Evolutionary conservation across 2,888 invertebrate genomes (phyloP).

Genomic region (Caenorhabditis drosophilae): DNA sequence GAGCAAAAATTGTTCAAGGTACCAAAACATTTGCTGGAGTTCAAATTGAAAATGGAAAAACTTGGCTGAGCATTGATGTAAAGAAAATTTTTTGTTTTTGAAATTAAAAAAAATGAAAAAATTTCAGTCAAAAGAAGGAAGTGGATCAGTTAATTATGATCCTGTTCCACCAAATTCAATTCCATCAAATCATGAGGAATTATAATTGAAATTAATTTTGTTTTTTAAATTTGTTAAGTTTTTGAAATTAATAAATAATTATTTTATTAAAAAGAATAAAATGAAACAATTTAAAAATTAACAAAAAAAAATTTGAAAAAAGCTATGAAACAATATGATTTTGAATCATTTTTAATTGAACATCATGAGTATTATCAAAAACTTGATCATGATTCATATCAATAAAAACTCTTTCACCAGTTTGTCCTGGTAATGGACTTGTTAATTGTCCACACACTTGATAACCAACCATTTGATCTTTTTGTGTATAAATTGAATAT

Average conservation of each 20-base stretch:
- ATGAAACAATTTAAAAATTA: neutral
- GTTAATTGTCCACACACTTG: conserved; percentile 56
- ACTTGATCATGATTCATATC: conserved; percentile 62
- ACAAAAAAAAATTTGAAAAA: conserved; percentile 2
- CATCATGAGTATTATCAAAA: conserved; percentile 61
- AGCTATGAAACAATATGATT: conserved; percentile 51
- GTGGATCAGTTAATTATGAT: conserved; percentile 29
- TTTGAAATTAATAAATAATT: neutral
- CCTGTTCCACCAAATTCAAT: conserved; percentile 23
- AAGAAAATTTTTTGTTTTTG: conserved; percentile 6
- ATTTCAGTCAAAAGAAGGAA: conserved; percentile 34
- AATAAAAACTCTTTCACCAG: conserved; percentile 60
- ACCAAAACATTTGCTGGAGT: conserved; percentile 45
- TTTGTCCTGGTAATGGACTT: conserved; percentile 57
- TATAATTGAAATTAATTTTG: neutral
- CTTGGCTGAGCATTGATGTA: conserved; percentile 47
- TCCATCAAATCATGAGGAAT: neutral
- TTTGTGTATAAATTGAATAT: conserved; percentile 59
- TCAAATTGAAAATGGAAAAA: conserved; percentile 42
- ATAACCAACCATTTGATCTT: conserved; percentile 63
- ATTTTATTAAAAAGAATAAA: neutral
- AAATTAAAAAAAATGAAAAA: neutral
- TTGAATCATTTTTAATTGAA: conserved; percentile 58
- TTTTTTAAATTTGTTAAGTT: conserved; percentile 1
- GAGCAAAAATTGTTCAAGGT: conserved; percentile 40